Base-by-base conservation (phyloP, 2,888 invertebrate genomes). In the Argyresthia goedartella region DNA sequence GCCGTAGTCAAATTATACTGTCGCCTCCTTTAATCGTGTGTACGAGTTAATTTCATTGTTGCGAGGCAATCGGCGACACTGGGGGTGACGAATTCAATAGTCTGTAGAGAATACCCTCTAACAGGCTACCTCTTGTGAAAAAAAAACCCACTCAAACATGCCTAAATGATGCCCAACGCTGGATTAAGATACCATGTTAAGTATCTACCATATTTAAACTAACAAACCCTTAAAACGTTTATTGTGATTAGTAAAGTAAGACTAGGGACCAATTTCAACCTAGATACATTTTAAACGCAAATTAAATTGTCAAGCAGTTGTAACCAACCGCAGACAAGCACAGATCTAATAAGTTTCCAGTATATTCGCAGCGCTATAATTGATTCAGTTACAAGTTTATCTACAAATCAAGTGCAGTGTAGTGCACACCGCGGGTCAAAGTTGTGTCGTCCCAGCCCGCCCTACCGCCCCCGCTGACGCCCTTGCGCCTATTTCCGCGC, bases 371-470 rank as follows among this genome's bases (percentile, higher is more conserved):
- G 49, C 13, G 50, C 73, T 77, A 75, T 74, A 74, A 76, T 76
- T 69, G 50, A 50, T 50, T 73, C 70, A 75, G 79, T 81, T 81
- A 80, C 65, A 81, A 81, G 76, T 81, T 82, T 67, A 66, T 71
- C 75, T 70, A 78, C 81, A 81, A 82, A 81, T 82, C 78, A 78
- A 74, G 72, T 73, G 68, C 42, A 44, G n/a, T 51, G 15, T n/a
- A 51, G 64, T 59, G 66, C 36, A 48, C 48, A 48, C 44, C 33
- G 10, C 34, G 47, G 41, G 50, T 50, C 42, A 52, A 47, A 52
- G 47, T 52, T 35, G 16, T 10, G 4, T 11, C 36, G 45, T 43
- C 50, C 44, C 49, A 54, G 33, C 57, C 46, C 53, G 55, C 50
- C 52, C 50, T 44, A 54, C 56, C 60, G 54, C 55, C 52, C 25